Evolutionary conservation across 2,797 vertebrate species (phyloP).

Genomic region (Chrysocyon brachyurus): DNA sequence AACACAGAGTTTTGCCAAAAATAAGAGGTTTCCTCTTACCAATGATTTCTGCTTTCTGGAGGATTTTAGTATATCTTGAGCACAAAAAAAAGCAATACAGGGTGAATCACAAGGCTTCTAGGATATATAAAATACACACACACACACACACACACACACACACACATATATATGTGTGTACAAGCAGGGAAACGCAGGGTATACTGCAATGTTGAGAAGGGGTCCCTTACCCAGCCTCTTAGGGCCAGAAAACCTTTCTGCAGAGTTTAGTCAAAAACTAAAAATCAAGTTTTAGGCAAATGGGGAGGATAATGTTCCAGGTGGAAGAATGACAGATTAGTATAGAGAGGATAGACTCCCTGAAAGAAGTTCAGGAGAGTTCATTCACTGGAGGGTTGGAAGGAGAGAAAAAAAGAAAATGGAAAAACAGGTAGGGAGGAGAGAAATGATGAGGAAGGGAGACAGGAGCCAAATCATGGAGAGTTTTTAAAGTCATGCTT

Average conservation of each 20-base stretch:
- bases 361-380: not conserved
- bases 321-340: not conserved
- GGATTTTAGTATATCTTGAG: not conserved
- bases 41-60: constrained; percentile 49
- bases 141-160: no score
- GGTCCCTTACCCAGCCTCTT: not conserved
- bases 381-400: not conserved
- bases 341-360: not conserved
- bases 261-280: not conserved
- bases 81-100: not conserved
- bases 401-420: not conserved
- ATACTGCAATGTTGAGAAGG: not conserved
- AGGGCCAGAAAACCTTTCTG: not conserved
- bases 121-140: no score
- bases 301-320: not conserved
- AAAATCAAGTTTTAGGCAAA: not conserved
- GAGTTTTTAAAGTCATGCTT: not conserved
- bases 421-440: not conserved
- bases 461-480: not conserved
- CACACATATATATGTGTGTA: not conserved
- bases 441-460: not conserved
- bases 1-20: not conserved
- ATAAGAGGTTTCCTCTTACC: not conserved
- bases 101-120: not conserved
- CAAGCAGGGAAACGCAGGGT: not conserved